Base-by-base conservation (phyloP, 92 coral and sea anemone species). In the Parazoanthus atlanticus region DNA sequence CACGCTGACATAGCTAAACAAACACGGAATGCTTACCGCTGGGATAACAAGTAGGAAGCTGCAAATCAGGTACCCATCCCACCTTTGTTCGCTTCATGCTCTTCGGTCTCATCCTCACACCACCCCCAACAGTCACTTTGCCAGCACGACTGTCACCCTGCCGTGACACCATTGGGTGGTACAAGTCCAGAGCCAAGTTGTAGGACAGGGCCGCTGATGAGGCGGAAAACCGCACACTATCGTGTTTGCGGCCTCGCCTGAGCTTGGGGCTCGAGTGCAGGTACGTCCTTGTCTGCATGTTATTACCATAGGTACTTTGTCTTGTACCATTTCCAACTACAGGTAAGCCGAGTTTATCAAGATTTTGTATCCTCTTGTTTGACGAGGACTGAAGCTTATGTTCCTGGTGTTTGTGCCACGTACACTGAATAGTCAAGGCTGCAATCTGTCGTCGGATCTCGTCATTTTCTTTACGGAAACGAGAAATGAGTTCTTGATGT, bases 101-200 rank as follows among this genome's bases (percentile, higher is more conserved):
- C 25, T 91, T 92, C 13, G 99, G 98, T 81, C 96, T 91, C 66
- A 94, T 91, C 72, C 96, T 88, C 25, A 25, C 85, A 15, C 92
- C 81, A 29, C 90, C 88, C 52, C n/a, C n/a, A n/a, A 86, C 77
- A 21, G 95, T 85, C 16, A 94, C 95, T 66, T 86, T 84, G 54
- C 95, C 76, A 26, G 95, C 90, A 36, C 95, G 93, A 49, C 89
- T 91, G 80, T 94, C 89, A 34, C 94, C 95, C 36, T 91, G 94
- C 84, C 99, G 93, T 79, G 98, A 90, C 74, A 88, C 94, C 92
- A 95, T 56, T 47, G 98, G 98, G 70, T 94, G 94, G 46, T 96
- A 93, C 80, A 95, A 87, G 49, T 96, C 96, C 74, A 96, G 40
- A 32, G 98, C 98, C 88, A 88, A 77, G 73, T 94, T 94, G 74